Conservation (phyloP, 1,140 invertebrate genomes). For the Rhopalosiphum maidis region DNA sequence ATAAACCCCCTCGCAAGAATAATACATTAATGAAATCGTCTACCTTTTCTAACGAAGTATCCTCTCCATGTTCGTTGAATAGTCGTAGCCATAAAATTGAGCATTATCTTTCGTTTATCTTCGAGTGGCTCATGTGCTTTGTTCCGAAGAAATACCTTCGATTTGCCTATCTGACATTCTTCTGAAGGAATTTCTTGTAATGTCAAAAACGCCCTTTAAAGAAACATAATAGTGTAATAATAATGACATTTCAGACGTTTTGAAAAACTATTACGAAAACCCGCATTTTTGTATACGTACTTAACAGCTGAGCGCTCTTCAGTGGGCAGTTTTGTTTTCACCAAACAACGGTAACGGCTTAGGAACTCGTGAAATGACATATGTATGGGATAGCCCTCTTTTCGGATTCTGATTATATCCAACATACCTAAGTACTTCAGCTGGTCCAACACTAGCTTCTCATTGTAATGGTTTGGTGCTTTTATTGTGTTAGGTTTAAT, state of each 20-base stretch:
- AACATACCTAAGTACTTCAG: constrained; percentile 93
- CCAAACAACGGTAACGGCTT: constrained; percentile 78
- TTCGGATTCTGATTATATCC: constrained; percentile 91
- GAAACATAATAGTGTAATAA: background rate
- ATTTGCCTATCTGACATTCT: constrained; percentile 92
- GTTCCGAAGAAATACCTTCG: constrained; percentile 86
- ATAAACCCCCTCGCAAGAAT: background rate
- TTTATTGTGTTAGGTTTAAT: constrained; percentile 94
- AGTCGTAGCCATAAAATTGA: constrained; percentile 74
- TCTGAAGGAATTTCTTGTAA: constrained; percentile 70
- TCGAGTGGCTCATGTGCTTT: constrained; percentile 88
- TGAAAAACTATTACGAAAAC: background rate
- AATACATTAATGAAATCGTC: constrained; percentile 12
- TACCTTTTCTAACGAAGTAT: constrained; percentile 71
- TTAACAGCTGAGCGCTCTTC: constrained; percentile 67
- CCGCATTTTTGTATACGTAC: constrained; percentile 61
- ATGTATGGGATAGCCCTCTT: constrained; percentile 93
- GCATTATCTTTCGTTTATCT: constrained; percentile 74
- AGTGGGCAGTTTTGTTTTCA: constrained; percentile 63
- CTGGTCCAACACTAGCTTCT: constrained; percentile 86
- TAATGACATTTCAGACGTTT: background rate
- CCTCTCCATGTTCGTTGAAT: constrained; percentile 82
- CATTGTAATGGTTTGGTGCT: constrained; percentile 82
- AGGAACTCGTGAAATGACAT: constrained; percentile 80
- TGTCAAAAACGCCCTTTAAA: constrained; percentile 66